Percentiles rank a stretch among this genome's conserved stretches.
phyloP scores from a whole-genome alignment of 2,113 vertebrate species.

The Antigone vipio region DNA sequence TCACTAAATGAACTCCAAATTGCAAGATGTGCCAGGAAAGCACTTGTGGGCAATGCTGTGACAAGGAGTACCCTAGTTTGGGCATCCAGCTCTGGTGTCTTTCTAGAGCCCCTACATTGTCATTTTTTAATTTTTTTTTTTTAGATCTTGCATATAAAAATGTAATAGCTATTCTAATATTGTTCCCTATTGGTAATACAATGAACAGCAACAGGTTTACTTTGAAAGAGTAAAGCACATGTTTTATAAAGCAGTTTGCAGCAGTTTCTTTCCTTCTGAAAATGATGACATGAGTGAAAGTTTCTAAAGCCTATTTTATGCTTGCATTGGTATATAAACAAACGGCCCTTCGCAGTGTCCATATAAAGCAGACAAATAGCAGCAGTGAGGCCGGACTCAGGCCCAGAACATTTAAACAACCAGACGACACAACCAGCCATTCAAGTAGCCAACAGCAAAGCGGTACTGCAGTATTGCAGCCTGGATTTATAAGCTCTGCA shows the following conservation, averaged over 20 bases:
- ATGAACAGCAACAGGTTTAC: neutral
- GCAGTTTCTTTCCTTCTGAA: neutral
- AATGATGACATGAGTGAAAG: neutral
- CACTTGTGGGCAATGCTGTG: neutral
- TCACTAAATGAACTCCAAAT: neutral
- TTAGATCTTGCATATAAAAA: neutral
- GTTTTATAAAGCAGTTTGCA: neutral
- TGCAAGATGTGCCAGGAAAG: neutral
- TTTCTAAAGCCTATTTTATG: neutral
- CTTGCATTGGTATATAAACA: neutral
- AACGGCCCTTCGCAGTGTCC: fast-evolving
- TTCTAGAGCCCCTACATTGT: neutral
- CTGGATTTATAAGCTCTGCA: neutral
- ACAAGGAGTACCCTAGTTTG: neutral
- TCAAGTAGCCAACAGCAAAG: neutral
- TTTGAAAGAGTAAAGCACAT: neutral
- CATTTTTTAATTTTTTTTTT: neutral
- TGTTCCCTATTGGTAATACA: neutral
- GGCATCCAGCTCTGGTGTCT: neutral
- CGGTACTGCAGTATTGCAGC: neutral
- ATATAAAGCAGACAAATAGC: neutral
- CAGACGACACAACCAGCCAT: neutral
- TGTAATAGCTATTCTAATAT: neutral
- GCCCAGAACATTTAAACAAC: neutral
- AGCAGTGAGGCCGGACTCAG: neutral